A percentile compares a stretch with the other conserved stretches of the same genome.
These are phyloP conservation scores for Orius laevigatus DNA, from an alignment of 1,140 invertebrate species.

Conservation along the genomic window DNA sequence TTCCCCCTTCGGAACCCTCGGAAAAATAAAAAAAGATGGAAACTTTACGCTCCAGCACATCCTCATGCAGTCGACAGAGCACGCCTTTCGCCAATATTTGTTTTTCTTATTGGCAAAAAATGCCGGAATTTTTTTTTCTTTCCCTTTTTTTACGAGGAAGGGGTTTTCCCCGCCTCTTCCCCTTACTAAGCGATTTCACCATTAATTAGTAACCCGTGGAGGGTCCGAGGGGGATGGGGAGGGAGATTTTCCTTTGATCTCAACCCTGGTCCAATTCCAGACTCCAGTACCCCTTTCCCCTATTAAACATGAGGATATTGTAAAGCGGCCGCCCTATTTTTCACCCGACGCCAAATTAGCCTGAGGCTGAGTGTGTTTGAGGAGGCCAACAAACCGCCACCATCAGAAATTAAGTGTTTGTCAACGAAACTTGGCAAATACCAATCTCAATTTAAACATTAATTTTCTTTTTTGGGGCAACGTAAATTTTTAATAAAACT, in stretches of 20 bases:
- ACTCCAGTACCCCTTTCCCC: background rate
- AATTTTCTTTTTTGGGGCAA: too few relatives aligned
- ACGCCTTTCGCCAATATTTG: slow-evolving; percentile 3
- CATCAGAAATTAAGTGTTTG: slow-evolving; percentile 12
- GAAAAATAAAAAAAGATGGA: too few relatives aligned
- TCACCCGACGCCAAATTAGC: slow-evolving; percentile 8
- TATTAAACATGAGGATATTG: slow-evolving; percentile 11
- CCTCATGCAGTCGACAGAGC: too few relatives aligned
- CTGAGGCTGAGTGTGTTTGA: slow-evolving; percentile 5
- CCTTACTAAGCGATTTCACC: slow-evolving; percentile 8
- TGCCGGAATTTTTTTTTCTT: slow-evolving; percentile 3
- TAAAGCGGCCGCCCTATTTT: slow-evolving; percentile 8
- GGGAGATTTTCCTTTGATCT: slow-evolving; percentile 6
- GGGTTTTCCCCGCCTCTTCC: background rate
- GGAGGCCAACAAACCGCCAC: slow-evolving; percentile 3
- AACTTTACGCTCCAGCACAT: too few relatives aligned
- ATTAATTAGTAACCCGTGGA: slow-evolving; percentile 7
- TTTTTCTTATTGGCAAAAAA: slow-evolving; percentile 9
- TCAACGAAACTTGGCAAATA: background rate
- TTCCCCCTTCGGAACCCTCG: too few relatives aligned
- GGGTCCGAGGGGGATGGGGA: background rate
- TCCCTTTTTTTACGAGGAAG: slow-evolving; percentile 2
- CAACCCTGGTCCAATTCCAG: slow-evolving; percentile 6
- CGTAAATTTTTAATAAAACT: too few relatives aligned
- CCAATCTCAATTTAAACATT: too few relatives aligned